A percentile compares a stretch with the other conserved stretches of the same genome.
Evolutionary conservation across 2,888 invertebrate species (phyloP).

Genomic region (Yponomeuta plumbellus): DNA sequence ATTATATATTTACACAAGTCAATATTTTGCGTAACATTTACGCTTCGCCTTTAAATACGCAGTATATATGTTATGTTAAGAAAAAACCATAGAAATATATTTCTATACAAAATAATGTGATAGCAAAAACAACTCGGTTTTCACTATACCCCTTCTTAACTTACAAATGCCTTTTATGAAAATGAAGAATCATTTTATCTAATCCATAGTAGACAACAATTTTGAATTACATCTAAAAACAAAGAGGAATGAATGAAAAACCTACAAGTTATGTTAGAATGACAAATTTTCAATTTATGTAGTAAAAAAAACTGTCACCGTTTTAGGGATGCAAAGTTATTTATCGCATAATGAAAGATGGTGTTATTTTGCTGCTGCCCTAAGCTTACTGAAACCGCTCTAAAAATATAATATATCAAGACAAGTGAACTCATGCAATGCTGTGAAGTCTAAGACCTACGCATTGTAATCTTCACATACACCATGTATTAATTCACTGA

Average conservation of each 20-base stretch:
- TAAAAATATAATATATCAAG: background rate
- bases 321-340: background rate
- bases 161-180: conserved; percentile 30
- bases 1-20: conserved; percentile 59
- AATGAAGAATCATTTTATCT: conserved; percentile 25
- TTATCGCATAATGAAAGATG: conserved; percentile 1
- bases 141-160: conserved; percentile 23
- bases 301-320: conserved; percentile 10
- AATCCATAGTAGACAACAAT: conserved; percentile 41
- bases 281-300: conserved; percentile 25
- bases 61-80: conserved; percentile 29
- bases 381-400: background rate
- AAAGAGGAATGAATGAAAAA: conserved; percentile 65
- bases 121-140: conserved; percentile 43
- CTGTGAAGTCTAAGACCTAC: background rate
- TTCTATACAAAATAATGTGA: conserved; percentile 45
- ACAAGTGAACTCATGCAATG: background rate
- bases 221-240: conserved; percentile 54
- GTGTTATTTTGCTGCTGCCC: background rate
- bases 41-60: conserved; percentile 39
- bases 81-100: conserved; percentile 45
- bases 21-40: conserved; percentile 47
- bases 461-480: no score
- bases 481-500: no score
- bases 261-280: conserved; percentile 29